Percentiles rank a stretch among this genome's conserved stretches.
phyloP scores from a whole-genome alignment of 2,888 invertebrate genomes.

The Mythimna lalbum region DNA sequence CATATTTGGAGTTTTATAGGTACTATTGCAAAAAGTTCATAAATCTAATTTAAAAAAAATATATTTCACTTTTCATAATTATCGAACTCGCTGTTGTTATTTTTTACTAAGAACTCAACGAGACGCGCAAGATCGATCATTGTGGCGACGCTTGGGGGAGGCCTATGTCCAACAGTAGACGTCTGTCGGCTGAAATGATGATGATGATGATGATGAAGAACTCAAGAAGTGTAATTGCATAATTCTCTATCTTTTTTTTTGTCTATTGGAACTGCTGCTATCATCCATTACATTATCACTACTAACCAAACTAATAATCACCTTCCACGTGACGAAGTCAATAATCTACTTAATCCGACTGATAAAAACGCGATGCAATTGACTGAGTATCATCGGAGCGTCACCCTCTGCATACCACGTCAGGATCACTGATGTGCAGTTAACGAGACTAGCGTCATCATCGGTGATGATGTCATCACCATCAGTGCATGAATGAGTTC shows the following conservation, averaged over 20 bases:
- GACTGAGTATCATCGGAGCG: slow-evolving; percentile 53
- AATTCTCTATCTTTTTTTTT: background rate
- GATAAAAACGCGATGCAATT: slow-evolving; percentile 57
- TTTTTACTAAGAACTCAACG: too few species aligned
- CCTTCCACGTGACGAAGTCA: slow-evolving; percentile 19
- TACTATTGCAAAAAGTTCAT: too few species aligned
- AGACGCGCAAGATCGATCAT: too few species aligned
- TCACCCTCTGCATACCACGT: slow-evolving; percentile 47
- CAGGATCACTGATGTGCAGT: slow-evolving; percentile 59
- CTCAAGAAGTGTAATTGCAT: background rate
- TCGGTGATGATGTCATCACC: slow-evolving; percentile 32
- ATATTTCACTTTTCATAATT: too few species aligned
- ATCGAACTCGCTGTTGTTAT: too few species aligned
- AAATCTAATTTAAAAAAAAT: too few species aligned
- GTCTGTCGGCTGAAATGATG: too few species aligned
- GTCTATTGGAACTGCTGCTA: background rate
- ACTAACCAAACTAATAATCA: slow-evolving; percentile 30
- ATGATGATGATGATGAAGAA: too few species aligned
- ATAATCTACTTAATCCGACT: slow-evolving; percentile 44
- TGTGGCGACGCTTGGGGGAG: too few species aligned
- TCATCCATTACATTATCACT: background rate
- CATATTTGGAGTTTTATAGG: too few species aligned
- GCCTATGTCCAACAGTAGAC: too few species aligned
- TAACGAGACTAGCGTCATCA: slow-evolving; percentile 50
- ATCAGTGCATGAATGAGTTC: slow-evolving; percentile 32